A percentile compares a stretch with the other conserved stretches of the same genome.
phyloP scores from a whole-genome alignment of 1,140 invertebrate species.

The Drosophila tristis region DNA sequence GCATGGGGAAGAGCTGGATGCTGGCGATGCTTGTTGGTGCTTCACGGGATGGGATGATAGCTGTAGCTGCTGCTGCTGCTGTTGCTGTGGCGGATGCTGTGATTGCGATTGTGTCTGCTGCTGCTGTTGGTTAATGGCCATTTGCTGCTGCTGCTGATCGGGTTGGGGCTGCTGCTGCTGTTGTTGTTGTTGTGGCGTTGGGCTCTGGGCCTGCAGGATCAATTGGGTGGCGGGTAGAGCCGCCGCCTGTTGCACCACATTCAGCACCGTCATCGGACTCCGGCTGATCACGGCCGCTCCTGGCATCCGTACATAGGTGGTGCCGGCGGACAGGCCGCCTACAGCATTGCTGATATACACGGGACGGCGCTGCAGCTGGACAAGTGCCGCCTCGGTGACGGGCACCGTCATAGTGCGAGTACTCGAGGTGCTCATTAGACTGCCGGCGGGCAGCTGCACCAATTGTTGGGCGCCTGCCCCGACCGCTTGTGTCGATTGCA shows the following conservation, averaged over 20 bases:
- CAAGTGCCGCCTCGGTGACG: slow-evolving; percentile 73
- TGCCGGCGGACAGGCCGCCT: slow-evolving; percentile 58
- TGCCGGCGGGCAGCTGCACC: slow-evolving; percentile 73
- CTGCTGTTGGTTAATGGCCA: slow-evolving; percentile 37
- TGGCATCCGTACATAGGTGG: slow-evolving; percentile 77
- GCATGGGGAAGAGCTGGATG: slow-evolving; percentile 26
- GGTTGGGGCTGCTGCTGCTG: slow-evolving; percentile 23
- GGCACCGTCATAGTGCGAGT: slow-evolving; percentile 71
- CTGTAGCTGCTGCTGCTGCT: slow-evolving; percentile 21
- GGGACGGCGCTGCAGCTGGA: slow-evolving; percentile 76
- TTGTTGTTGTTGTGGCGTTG: slow-evolving; percentile 31
- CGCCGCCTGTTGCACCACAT: slow-evolving; percentile 75
- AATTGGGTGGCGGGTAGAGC: slow-evolving; percentile 63
- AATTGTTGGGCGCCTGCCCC: slow-evolving; percentile 51
- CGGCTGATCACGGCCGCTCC: slow-evolving; percentile 73
- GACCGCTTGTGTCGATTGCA: slow-evolving; percentile 7
- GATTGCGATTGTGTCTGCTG: slow-evolving; percentile 15
- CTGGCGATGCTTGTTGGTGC: slow-evolving; percentile 26
- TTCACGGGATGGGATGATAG: slow-evolving; percentile 1
- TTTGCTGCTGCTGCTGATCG: slow-evolving; percentile 13
- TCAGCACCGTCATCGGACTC: slow-evolving; percentile 80
- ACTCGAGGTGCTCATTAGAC: slow-evolving; percentile 73
- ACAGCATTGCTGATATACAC: slow-evolving; percentile 80
- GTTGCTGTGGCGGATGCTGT: slow-evolving; percentile 31
- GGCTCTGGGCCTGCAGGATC: slow-evolving; percentile 64